Base-by-base conservation (phyloP, 2,888 invertebrate genomes). In the Sesamia inferens region DNA sequence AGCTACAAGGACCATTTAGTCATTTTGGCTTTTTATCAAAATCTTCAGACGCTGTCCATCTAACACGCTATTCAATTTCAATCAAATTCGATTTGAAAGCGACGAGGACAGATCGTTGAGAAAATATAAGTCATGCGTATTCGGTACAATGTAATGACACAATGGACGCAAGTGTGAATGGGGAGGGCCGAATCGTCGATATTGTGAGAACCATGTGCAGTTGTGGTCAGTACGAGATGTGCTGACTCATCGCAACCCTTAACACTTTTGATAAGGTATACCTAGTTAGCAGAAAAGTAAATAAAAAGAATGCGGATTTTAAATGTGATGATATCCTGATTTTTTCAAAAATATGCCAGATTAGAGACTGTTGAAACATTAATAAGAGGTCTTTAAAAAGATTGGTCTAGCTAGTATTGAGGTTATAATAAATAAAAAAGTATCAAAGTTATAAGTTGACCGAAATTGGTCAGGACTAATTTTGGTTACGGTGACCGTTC, bases 231-330 rank as follows among this genome's bases (percentile, higher is more conserved):
- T 19, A 55, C 48, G 83, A 65, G 81, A 82, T 79, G 63, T 74
- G 89, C 87, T 84, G 88, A 88, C 73, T 89, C 88, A 90, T 85
- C 80, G 81, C 87, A 84, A 83, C 89, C 90, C 88, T 87, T 88
- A 82, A 82, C 82, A 84, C 59, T 79, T 76, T 58, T 51, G 24
- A 65, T 63, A 71, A 11, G 31, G 69, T 74, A 74, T 31, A n/a
- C n/a, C n/a, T 64, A 69, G 80, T 76, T 75, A 51, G 70, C 74
- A 69, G 85, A 89, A 90, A 79, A 82, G 85, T 80, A 55, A 73
- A 55, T 44, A 22, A 22, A 57, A n/a, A 31, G n/a, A 44, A n/a
- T 10, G 14, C 14, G 11, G 42, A 51, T 69, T 71, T 71, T 13
- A n/a, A 70, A 42, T 71, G 11, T 55, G 16, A 16, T 7, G 19